Conservation (phyloP, 2,797 vertebrate species). For the Lycodopsis pacificus region DNA sequence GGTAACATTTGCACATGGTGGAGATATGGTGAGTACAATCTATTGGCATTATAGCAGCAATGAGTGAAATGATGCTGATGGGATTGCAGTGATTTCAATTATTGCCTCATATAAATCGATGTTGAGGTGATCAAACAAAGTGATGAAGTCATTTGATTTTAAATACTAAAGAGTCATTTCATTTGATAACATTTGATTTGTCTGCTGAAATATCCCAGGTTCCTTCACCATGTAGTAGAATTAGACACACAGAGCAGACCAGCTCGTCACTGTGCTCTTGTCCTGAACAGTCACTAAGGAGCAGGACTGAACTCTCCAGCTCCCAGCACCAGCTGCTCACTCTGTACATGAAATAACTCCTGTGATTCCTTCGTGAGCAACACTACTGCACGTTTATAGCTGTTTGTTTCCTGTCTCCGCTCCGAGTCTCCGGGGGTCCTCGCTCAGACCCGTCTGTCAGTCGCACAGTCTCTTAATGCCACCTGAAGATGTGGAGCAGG, state of each 20-base stretch:
- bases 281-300: not conserved
- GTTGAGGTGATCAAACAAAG: not conserved
- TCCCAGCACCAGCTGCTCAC: slow-evolving; percentile 2
- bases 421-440: slow-evolving; percentile 1
- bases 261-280: not conserved
- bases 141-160: not conserved
- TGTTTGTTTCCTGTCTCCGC: not conserved
- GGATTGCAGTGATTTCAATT: not conserved
- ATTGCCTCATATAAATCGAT: not conserved
- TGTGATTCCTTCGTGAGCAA: slow-evolving; percentile 19
- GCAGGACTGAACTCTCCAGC: not conserved
- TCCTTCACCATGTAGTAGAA: not conserved
- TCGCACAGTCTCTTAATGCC: slow-evolving; percentile 18
- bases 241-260: not conserved
- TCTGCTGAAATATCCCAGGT: not conserved
- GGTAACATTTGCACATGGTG: not conserved
- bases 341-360: slow-evolving; percentile 3
- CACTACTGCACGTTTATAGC: not conserved
- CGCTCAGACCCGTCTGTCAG: slow-evolving; percentile 22
- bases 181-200: not conserved
- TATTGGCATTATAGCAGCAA: not conserved
- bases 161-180: not conserved
- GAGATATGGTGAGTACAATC: not conserved
- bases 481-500: slow-evolving; percentile 35
- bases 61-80: not conserved